Conservation (phyloP, 1,140 invertebrate genomes). For the Neodiprion fabricii region DNA sequence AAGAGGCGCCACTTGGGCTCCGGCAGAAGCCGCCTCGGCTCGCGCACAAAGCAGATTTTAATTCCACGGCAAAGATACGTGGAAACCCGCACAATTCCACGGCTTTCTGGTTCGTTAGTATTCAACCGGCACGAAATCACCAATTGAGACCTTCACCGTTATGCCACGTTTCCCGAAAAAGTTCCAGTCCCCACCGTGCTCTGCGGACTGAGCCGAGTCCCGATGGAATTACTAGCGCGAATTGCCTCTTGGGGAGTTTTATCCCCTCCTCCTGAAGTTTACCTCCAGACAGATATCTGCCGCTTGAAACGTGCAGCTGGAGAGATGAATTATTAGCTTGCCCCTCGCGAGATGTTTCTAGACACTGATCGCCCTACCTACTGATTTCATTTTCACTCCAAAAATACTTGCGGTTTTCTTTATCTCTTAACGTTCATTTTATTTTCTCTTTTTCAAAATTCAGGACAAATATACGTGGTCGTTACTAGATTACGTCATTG, state of each 20-base stretch:
- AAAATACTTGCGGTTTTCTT: too few relatives aligned
- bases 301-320: neutral
- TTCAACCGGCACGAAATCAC: neutral
- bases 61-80: neutral
- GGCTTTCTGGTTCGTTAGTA: neutral
- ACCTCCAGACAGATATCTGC: neutral
- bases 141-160: neutral
- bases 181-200: neutral
- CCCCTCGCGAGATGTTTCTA: too few relatives aligned
- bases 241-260: neutral
- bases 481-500: too few relatives aligned
- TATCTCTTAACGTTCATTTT: too few relatives aligned
- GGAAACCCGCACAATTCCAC: too few relatives aligned
- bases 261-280: neutral
- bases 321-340: neutral
- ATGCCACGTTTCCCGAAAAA: neutral
- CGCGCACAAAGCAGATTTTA: slow-evolving; percentile 1
- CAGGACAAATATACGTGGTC: too few relatives aligned
- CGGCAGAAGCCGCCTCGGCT: neutral
- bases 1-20: neutral
- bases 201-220: neutral
- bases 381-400: too few relatives aligned
- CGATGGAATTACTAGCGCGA: neutral
- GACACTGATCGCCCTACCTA: too few relatives aligned
- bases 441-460: too few relatives aligned